Evolutionary conservation across 2,888 invertebrate genomes (phyloP).

Genomic region (Acleris sparsana): DNA sequence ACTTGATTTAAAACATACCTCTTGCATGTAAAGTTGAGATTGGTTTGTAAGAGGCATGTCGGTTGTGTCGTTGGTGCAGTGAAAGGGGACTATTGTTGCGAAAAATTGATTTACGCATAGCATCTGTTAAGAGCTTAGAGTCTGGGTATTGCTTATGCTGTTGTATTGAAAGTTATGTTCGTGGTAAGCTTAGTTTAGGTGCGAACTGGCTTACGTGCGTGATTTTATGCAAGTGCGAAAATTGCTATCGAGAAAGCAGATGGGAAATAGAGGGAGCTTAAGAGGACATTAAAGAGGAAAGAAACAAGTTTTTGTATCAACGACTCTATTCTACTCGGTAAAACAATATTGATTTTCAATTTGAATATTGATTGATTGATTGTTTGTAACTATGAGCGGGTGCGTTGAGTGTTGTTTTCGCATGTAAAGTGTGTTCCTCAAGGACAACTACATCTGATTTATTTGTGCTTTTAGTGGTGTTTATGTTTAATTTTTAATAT

Average conservation of each 20-base stretch:
- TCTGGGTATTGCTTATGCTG: conserved; percentile 33
- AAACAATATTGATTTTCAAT: no score
- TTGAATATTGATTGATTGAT: no score
- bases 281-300: no score
- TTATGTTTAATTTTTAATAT: no score
- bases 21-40: conserved; percentile 37
- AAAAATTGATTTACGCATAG: conserved; percentile 81
- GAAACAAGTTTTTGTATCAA: no score
- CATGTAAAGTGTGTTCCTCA: no score
- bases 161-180: conserved; percentile 50
- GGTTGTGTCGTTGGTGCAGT: conserved; percentile 40
- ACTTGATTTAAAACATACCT: conserved; percentile 32
- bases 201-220: conserved; percentile 14
- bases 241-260: conserved; percentile 24
- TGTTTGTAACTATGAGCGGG: no score
- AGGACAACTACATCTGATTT: no score
- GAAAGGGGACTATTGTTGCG: conserved; percentile 67
- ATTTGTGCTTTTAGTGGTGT: no score
- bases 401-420: no score
- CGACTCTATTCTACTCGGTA: no score
- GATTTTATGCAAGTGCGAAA: conserved; percentile 14
- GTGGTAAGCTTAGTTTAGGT: conserved; percentile 44
- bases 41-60: conserved; percentile 16
- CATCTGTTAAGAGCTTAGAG: conserved; percentile 64
- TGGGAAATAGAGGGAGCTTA: not conserved